Base-by-base conservation (phyloP, 2,113 vertebrate genomes). In the Geococcyx californianus region DNA sequence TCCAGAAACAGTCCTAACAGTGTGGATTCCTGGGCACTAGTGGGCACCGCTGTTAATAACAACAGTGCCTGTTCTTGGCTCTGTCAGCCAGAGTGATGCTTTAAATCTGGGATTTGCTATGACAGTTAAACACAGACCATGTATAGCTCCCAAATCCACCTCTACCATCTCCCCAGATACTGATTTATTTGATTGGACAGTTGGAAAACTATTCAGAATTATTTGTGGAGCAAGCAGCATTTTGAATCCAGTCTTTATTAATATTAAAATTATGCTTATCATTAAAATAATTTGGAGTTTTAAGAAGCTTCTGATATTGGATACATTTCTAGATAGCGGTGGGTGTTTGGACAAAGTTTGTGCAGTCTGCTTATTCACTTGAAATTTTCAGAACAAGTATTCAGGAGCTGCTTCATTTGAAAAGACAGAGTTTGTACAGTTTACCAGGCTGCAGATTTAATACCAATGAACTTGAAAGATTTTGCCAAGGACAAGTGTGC, bases 121-220 rank as follows among this genome's bases (percentile, higher is more conserved):
- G 72, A 93, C 90, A 96, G 21, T 95, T 92, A 95, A 88, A 94
- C 86, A 63, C 85, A 81, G 72, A 81, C 75, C 72, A 40, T 77
- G 83, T 88, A 51, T 70, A 93, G 56, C 66, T 91, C 47, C 29
- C 90, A 96, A 94, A 94, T 94, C 73, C 73, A 84, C 76, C 80
- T 90, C 80, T 93, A 55, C 76, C 44, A 3, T 89, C 86, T 93
- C 83, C 90, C 60, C 31, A 49, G 56, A 93, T 92, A 72, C 14
- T 94, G 90, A 90, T 94, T 94, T 93, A 94, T 96, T 94, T 93
- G 90, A 64, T 84, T 84, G 76, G 94, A 95, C 92, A 87, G 83
- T 84, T 96, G 92, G 64, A 93, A 89, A 60, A 93, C 90, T 90
- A 56, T 84, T 94, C 69, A 84, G 79, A 84, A 88, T 72, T 95